Evolutionary conservation across 2,113 vertebrate species (phyloP), one percentile per base, ranked within the genome.

Genomic region (Anas platyrhynchos): DNA sequence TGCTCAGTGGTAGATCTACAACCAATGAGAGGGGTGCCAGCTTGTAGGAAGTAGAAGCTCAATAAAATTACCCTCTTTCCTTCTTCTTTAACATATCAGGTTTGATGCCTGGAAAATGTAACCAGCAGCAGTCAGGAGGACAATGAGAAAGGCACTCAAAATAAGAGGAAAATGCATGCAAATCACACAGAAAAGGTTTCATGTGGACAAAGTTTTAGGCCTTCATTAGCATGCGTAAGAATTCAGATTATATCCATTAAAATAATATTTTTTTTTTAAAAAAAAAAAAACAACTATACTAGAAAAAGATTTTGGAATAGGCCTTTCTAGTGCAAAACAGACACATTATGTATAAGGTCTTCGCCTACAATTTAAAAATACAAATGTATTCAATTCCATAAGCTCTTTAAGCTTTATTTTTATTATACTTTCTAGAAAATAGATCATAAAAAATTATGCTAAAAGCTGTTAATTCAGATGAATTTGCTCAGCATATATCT

Each of bases 41-140:
- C 63, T 3, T 23, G 78, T 2, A 59, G 41, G 26, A 82, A 85
- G 54, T 10, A 86, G 62, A 89, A 92, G 69, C 83, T 92, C 86
- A 92, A 13, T 27, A 62, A 79, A 92, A 85, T 96, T 93, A 96
- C 93, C 93, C 93, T 97, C 79, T 87, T 63, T 58, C 63, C 52
- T 85, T 73, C 95, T 88, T 93, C 94, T 94, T 58, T 73, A 83
- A 78, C 58, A 69, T 52, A 91, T 22, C 77, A 29, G 71, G 16
- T 87, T 29, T 95, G 92, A 89, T 2, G 13, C 86, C 92, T 91
- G 91, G 78, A 94, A 96, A 94, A 86, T 6, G 93, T 61, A 95
- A 88, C 75, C 86, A 89, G 96, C 87, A 96, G 94, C 65, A 61
- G 92, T 91, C 89, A 95, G 89, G 75, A 93, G 36, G 63, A 80